Evolutionary conservation across 2,113 vertebrate species (phyloP).

Genomic region (Chaetodon trifascialis): DNA sequence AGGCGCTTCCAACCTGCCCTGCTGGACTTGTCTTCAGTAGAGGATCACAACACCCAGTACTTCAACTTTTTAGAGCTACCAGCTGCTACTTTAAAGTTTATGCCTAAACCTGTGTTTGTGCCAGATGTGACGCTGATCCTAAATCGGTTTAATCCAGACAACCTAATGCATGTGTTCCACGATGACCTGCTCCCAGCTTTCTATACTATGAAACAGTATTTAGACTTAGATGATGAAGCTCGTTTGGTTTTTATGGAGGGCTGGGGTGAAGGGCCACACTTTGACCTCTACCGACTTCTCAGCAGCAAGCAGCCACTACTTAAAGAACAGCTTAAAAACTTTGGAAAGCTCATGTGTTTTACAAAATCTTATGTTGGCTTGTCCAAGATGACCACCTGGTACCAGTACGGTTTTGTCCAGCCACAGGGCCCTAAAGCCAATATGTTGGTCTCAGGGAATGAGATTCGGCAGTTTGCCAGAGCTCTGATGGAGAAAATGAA

Average conservation of each 20-base stretch:
- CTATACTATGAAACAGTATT: conserved; percentile 96
- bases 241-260: conserved; percentile 98
- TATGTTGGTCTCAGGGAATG: conserved; percentile 94
- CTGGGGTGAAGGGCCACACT: conserved; percentile 93
- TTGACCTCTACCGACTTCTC: conserved; percentile 94
- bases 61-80: conserved; percentile 98
- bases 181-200: conserved; percentile 96
- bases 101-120: conserved; percentile 96
- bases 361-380: conserved; percentile 94
- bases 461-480: conserved; percentile 93
- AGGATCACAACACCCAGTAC: conserved; percentile 98
- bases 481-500: conserved; percentile 91
- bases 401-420: conserved; percentile 98
- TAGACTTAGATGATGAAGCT: conserved; percentile 89
- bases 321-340: conserved; percentile 90
- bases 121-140: conserved; percentile 94
- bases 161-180: conserved; percentile 98
- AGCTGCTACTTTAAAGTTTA: conserved; percentile 90
- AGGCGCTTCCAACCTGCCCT: conserved; percentile 96
- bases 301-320: conserved; percentile 95
- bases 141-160: conserved; percentile 98
- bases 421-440: conserved; percentile 98
- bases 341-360: conserved; percentile 96
- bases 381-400: conserved; percentile 98
- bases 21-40: conserved; percentile 95